Conservation (phyloP, 53 echinoderm and acorn worm species). For the Glandiceps talaboti region DNA sequence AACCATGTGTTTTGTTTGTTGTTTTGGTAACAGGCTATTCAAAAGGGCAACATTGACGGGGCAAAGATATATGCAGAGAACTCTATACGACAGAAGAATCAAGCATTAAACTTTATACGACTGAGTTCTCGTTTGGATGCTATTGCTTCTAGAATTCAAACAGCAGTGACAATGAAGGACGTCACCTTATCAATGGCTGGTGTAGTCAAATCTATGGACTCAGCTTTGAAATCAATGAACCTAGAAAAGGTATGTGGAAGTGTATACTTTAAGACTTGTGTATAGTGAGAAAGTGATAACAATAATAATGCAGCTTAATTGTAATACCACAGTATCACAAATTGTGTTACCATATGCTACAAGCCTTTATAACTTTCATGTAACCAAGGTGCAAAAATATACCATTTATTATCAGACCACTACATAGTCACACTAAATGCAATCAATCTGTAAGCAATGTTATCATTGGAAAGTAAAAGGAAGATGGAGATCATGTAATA, state of each 20-base stretch:
- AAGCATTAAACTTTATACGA: slow-evolving; percentile 75
- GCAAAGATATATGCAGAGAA: slow-evolving; percentile 94
- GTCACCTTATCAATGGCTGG: slow-evolving; percentile 94
- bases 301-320: too few relatives aligned
- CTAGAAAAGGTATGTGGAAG: slow-evolving; percentile 99
- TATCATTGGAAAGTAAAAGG: too few relatives aligned
- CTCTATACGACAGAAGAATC: slow-evolving; percentile 84
- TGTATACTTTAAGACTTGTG: too few relatives aligned
- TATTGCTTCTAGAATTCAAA: slow-evolving; percentile 71
- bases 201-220: slow-evolving; percentile 84
- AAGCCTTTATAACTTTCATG: too few relatives aligned
- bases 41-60: slow-evolving; percentile 82
- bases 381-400: too few relatives aligned
- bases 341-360: too few relatives aligned
- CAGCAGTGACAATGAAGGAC: slow-evolving; percentile 78
- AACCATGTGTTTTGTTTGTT: neutral
- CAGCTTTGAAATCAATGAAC: slow-evolving; percentile 85
- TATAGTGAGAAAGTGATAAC: too few relatives aligned
- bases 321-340: too few relatives aligned
- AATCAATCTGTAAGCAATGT: too few relatives aligned
- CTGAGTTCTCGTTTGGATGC: slow-evolving; percentile 88
- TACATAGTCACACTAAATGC: too few relatives aligned
- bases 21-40: slow-evolving; percentile 49
- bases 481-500: too few relatives aligned
- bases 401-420: too few relatives aligned